Evolutionary conservation across 1,140 invertebrate species (phyloP).

Genomic region (Nasonia giraulti): DNA sequence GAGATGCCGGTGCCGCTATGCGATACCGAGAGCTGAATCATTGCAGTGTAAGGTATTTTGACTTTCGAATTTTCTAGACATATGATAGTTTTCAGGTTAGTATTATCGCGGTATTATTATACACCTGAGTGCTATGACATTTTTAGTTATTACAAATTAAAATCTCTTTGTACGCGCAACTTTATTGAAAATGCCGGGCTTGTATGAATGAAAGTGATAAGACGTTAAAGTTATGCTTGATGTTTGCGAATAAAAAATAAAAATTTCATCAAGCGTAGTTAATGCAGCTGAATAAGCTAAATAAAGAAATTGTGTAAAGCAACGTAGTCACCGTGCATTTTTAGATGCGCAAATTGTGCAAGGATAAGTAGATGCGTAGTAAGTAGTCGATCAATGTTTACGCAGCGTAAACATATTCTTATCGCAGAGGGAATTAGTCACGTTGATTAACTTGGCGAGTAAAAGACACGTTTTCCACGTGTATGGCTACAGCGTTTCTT

Average conservation of each 20-base stretch:
- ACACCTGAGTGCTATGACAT: too few species aligned
- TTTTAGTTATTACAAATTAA: too few species aligned
- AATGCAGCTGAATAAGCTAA: neutral
- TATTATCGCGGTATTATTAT: too few species aligned
- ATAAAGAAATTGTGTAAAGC: neutral
- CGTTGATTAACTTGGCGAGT: slow-evolving; percentile 12
- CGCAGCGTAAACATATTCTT: slow-evolving; percentile 29
- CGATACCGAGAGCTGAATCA: neutral
- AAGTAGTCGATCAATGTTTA: slow-evolving; percentile 28
- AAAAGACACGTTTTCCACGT: slow-evolving; percentile 8
- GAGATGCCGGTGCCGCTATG: neutral
- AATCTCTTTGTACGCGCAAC: too few species aligned
- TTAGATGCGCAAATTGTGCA: slow-evolving; percentile 12
- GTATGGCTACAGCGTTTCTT: neutral
- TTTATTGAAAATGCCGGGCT: too few species aligned
- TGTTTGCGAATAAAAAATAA: neutral
- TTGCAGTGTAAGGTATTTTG: neutral
- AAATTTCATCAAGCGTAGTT: neutral
- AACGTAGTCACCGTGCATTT: neutral
- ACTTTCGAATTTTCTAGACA: neutral
- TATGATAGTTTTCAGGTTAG: too few species aligned
- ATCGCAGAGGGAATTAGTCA: slow-evolving; percentile 8
- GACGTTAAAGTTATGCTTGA: too few species aligned
- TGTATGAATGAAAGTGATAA: too few species aligned
- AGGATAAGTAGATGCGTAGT: slow-evolving; percentile 17